phyloP scores from a whole-genome alignment of 2,113 vertebrate genomes.

The Eonycteris spelaea region DNA sequence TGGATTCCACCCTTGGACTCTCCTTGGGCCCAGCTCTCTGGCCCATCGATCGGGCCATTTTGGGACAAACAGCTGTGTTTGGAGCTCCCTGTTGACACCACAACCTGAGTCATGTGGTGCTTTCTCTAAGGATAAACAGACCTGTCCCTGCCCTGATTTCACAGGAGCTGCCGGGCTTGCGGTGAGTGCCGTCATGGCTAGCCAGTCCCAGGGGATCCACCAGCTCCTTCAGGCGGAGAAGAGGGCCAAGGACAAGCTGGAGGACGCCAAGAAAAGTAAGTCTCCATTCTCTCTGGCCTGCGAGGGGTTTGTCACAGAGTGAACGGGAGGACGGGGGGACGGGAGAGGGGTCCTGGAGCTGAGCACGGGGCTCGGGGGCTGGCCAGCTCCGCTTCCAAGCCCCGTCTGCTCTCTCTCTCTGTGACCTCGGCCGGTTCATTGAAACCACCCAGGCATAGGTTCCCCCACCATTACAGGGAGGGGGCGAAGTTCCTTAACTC shows the following conservation, averaged over 20 bases:
- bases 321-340: too few species aligned
- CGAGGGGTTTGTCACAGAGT: not conserved
- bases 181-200: slow-evolving; percentile 76
- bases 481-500: too few species aligned
- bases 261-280: slow-evolving; percentile 88
- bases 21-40: slow-evolving; percentile 39
- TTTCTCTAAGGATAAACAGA: slow-evolving; percentile 45
- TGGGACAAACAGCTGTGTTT: slow-evolving; percentile 13
- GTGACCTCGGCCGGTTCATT: accelerated
- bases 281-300: not conserved
- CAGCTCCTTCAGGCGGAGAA: slow-evolving; percentile 87
- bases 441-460: accelerated
- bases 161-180: not conserved
- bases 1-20: slow-evolving; percentile 41
- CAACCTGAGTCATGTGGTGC: not conserved
- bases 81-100: slow-evolving; percentile 65
- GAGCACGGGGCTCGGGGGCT: accelerated
- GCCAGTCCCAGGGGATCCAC: slow-evolving; percentile 86
- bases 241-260: slow-evolving; percentile 86
- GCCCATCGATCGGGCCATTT: slow-evolving; percentile 35
- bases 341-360: accelerated
- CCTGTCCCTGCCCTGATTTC: not conserved
- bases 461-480: too few species aligned
- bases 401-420: accelerated
- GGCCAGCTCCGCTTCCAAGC: not conserved